Conservation (phyloP, 2,113 vertebrate species). For the Clarias magur region DNA sequence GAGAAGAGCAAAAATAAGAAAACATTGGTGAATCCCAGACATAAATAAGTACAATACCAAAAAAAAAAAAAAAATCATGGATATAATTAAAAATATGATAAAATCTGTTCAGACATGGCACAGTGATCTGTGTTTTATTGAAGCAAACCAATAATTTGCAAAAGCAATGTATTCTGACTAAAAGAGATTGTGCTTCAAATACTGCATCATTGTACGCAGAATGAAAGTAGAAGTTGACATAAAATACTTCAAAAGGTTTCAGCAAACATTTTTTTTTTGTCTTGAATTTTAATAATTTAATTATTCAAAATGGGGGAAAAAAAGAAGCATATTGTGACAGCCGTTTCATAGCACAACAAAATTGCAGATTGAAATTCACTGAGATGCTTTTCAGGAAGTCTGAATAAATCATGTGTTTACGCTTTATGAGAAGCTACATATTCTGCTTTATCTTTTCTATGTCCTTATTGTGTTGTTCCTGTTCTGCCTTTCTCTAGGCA, state of each 20-base stretch:
- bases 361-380: not conserved
- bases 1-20: too few species aligned
- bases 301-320: conserved; percentile 1
- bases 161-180: not conserved
- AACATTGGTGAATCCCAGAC: too few species aligned
- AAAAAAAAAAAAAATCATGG: too few species aligned
- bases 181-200: not conserved
- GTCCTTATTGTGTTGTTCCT: conserved; percentile 2
- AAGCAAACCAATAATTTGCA: not conserved
- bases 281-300: conserved; percentile 39
- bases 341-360: not conserved
- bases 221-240: conserved; percentile 15
- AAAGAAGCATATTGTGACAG: not conserved
- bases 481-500: conserved; percentile 8
- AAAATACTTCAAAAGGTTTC: conserved; percentile 39
- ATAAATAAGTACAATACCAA: too few species aligned
- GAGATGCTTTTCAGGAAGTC: conserved; percentile 16
- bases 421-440: not conserved
- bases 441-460: conserved; percentile 26
- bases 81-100: too few species aligned
- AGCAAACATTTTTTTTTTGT: conserved; percentile 27
- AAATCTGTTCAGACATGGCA: too few species aligned
- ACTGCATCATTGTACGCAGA: not conserved
- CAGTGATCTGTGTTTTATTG: conserved; percentile 1
- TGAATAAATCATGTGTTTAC: conserved; percentile 5